Base-by-base conservation (phyloP, 2,113 vertebrate genomes). In the Poeciliopsis turrubarensis region DNA sequence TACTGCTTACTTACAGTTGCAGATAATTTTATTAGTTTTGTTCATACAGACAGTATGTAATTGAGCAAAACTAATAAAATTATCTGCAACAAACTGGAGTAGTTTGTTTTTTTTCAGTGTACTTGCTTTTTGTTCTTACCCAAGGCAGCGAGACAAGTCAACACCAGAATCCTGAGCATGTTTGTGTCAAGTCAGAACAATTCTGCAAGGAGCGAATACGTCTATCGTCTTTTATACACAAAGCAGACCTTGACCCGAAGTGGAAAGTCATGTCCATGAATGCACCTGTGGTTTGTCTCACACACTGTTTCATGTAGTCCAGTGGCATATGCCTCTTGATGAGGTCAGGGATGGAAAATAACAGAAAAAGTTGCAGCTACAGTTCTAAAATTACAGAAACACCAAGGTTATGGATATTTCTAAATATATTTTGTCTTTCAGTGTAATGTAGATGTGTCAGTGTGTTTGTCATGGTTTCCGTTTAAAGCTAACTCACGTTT, bases 131-230 rank as follows among this genome's bases (percentile, higher is more conserved):
- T 80, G 68, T 72, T 80, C 88, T 92, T 80, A 91, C 90, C 88
- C 32, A 92, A 2, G 84, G 90, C 90, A 65, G 89, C 78, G 9
- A 93, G 80, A 47, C 73, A 81, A 31, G 86, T 85, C 41, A 96
- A 88, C 80, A 95, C 26, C 37, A 96, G 65, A 86, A 95, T 83
- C 77, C 72, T 82, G 65, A 96, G 84, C 96, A 96, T 96, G 90
- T 82, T 89, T 94, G 83, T 78, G 73, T 75, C 78, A 60, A 0
- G 61, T 86, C 80, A 29, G 25, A 82, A 80, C 0, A 4, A 68
- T 66, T 89, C 68, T 77, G 47, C 69, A 26, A 30, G 22, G 60
- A 62, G 3, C 12, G 0, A 69, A 31, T 1, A 10, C 37, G 51
- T 29, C 51, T 60, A 37, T 3, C 25, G 32, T 61, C 78, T 90